Base-by-base conservation (phyloP, 2,113 vertebrate species). In the Psilopsiagon aymara region DNA sequence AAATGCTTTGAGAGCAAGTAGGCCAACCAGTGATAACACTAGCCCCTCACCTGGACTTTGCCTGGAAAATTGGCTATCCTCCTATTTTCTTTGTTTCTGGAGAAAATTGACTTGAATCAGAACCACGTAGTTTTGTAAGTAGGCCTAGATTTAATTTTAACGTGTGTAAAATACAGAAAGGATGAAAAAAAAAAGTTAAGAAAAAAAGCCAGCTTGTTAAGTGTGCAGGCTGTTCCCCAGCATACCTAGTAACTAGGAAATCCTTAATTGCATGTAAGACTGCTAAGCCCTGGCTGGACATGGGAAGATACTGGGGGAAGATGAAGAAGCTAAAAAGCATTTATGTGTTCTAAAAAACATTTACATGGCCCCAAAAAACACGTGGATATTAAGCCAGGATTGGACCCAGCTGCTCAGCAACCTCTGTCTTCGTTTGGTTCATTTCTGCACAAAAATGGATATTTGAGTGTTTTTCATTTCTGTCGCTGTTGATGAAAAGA, bases 401-500 rank as follows among this genome's bases (percentile, higher is more conserved):
- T 35, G 3, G 28, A 53, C 10, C 8, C 9, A 19, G 21, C 7
- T 12, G 18, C 12, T 35, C 23, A 21, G 0, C 3, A 6, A 3
- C 7, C 10, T 7, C 4, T 1, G 1, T 10, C 21, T 17, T 20
- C 18, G 0, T 19, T 24, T 29, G 4, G 35, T 10, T 28, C 2
- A 7, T 37, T 67, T 57, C 15, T 37, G 35, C 29, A n/a, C 5
- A 41, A 9, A 9, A 74, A 25, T 0, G 8, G 31, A 8, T 3
- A 4, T 8, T 28, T 2, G 25, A 10, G 10, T 1, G 3, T 7
- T 19, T 52, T 7, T 2, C 2, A 9, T 17, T 52, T 27, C 16
- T 8, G 19, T 18, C 1, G 4, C 8, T 9, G 10, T 1, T 9
- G 11, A n/a, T 12, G 2, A 20, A 20, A 18, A 0, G 10, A 37